Conservation (phyloP, 2,888 invertebrate species). For the Campopleginae sp. region DNA sequence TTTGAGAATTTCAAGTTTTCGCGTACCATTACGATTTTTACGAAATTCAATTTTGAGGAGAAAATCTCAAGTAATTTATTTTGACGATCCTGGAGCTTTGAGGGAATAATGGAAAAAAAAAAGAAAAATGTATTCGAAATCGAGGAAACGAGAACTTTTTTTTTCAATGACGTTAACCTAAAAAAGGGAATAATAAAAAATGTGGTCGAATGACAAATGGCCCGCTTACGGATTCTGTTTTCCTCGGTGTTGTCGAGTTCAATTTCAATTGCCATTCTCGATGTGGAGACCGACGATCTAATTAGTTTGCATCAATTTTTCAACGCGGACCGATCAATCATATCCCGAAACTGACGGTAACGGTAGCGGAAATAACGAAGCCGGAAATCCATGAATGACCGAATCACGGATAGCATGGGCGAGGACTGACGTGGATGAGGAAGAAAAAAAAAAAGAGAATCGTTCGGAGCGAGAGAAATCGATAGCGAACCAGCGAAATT, state of each 20-base stretch:
- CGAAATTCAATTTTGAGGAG: not conserved
- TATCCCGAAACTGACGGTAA: slow-evolving; percentile 12
- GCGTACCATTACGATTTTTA: not conserved
- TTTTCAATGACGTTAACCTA: not conserved
- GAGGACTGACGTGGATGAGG: not conserved
- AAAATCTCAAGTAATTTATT: not conserved
- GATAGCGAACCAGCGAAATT: not conserved
- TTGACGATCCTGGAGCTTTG: not conserved
- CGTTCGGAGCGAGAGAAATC: not conserved
- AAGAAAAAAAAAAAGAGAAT: not conserved
- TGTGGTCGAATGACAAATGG: slow-evolving; percentile 39
- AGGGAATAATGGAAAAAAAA: not conserved
- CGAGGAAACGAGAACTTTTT: no score
- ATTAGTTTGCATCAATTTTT: slow-evolving; percentile 46
- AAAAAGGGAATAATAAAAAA: slow-evolving; percentile 6
- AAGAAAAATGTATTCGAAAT: not conserved
- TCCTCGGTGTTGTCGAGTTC: slow-evolving; percentile 75
- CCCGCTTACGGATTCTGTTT: slow-evolving; percentile 75
- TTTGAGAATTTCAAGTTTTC: no score
- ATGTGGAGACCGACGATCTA: not conserved
- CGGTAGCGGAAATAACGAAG: not conserved
- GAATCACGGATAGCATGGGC: not conserved
- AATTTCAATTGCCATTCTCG: slow-evolving; percentile 75
- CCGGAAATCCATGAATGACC: slow-evolving; percentile 19
- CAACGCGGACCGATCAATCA: slow-evolving; percentile 57